Conservation (phyloP, 2,113 vertebrate genomes). For the Microcebus jonahi region DNA sequence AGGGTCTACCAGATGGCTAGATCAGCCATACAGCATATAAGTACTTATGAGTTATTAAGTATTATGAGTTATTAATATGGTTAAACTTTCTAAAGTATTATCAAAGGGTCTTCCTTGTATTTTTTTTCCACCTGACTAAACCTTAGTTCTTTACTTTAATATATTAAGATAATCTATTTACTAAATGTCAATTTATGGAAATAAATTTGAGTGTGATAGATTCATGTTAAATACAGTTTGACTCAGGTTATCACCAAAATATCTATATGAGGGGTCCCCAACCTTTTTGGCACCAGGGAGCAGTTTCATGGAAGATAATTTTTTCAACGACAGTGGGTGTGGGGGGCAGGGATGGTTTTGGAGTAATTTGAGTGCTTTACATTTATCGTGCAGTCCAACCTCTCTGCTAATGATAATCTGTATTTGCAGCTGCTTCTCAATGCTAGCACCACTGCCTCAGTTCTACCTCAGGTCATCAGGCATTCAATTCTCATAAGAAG, state of each 20-base stretch:
- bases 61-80: background rate
- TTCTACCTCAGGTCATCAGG: no score
- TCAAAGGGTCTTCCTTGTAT: background rate
- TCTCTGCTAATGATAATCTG: no score
- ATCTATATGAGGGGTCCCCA: background rate
- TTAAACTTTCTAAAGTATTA: background rate
- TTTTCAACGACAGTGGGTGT: accelerated
- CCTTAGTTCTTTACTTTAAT: background rate
- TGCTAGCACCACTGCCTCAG: no score
- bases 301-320: no score
- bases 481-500: no score
- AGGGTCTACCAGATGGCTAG: background rate
- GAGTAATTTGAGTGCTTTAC: no score
- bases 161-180: background rate
- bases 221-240: background rate
- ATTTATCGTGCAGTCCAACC: no score
- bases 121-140: background rate
- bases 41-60: background rate
- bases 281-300: no score
- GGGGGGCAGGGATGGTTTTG: no score
- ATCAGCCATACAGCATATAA: background rate
- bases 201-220: background rate
- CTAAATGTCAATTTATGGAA: background rate
- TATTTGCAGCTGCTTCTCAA: no score
- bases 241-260: background rate